Evolutionary conservation across 2,113 vertebrate genomes (phyloP).

Genomic region (Rhea pennata): DNA sequence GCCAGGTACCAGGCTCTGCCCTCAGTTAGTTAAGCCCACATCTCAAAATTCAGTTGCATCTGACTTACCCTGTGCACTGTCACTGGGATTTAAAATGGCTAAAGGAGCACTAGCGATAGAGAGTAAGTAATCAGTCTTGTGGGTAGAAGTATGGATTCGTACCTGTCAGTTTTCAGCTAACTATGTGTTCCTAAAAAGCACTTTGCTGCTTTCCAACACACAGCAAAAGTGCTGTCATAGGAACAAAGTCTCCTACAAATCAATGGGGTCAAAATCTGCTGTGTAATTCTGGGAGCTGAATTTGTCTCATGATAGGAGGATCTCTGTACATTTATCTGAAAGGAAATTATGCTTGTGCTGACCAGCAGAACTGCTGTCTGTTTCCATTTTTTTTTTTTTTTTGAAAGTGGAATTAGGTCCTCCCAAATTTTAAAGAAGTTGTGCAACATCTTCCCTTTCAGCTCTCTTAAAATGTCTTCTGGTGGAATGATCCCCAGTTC

Average conservation of each 20-base stretch:
- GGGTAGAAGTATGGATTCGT: neutral
- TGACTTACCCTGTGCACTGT: neutral
- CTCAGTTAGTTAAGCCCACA: neutral
- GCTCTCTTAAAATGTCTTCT: neutral
- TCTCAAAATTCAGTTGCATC: neutral
- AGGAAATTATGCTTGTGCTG: neutral
- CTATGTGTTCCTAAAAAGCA: neutral
- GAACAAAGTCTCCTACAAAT: neutral
- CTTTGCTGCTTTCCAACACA: neutral
- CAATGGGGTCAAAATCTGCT: neutral
- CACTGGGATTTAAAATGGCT: neutral
- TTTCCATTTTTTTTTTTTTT: neutral
- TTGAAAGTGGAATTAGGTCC: neutral
- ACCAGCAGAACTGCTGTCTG: neutral
- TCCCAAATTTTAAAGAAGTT: neutral
- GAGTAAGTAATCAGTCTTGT: too few species aligned
- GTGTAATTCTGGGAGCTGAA: neutral
- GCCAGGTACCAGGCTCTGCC: neutral
- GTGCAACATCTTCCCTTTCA: neutral
- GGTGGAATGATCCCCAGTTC: neutral
- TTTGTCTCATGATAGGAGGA: neutral
- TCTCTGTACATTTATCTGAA: accelerated
- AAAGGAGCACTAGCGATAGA: accelerated
- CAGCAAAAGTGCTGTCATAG: neutral
- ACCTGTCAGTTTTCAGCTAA: neutral